These are phyloP conservation scores for Oryzias melastigma DNA, from an alignment of 2,113 vertebrate genomes.

Conservation along the genomic window DNA sequence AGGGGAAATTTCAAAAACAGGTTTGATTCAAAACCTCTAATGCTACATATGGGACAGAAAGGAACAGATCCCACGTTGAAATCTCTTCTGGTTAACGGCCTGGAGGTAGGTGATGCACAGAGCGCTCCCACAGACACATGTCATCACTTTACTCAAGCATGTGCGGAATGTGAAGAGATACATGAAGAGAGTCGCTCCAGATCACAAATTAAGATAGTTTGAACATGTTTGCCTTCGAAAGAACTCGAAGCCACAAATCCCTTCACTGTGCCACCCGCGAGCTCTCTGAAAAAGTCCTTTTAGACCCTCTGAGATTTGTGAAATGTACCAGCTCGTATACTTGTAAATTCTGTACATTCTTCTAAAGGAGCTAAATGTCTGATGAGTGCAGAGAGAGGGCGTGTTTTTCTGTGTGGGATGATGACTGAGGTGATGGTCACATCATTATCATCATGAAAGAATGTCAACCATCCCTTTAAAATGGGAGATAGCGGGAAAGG, in stretches of 20 bases:
- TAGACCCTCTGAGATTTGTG: not conserved
- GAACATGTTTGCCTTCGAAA: constrained; percentile 19
- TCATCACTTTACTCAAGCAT: constrained; percentile 44
- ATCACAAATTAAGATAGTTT: constrained; percentile 9
- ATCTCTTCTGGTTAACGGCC: constrained; percentile 33
- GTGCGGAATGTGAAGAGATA: constrained; percentile 57
- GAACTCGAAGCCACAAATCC: constrained; percentile 1
- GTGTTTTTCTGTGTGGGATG: constrained; percentile 22
- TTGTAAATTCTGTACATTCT: not conserved
- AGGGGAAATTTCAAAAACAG: constrained; percentile 10
- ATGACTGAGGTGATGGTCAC: constrained; percentile 13
- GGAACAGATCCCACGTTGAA: not conserved
- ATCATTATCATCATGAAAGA: constrained; percentile 14
- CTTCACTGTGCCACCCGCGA: not conserved
- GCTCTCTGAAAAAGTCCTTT: not conserved
- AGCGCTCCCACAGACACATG: constrained; percentile 44
- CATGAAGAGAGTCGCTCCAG: constrained; percentile 10
- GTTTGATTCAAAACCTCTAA: constrained; percentile 6
- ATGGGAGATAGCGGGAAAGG: not conserved
- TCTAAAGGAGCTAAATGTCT: constrained; percentile 13
- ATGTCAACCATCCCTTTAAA: constrained; percentile 6
- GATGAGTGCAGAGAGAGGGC: not conserved
- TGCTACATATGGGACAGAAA: not conserved
- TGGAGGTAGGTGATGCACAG: constrained; percentile 14
- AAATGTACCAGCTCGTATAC: constrained; percentile 2